Base-by-base conservation (phyloP, 1,140 invertebrate genomes). In the Hyles vespertilio region DNA sequence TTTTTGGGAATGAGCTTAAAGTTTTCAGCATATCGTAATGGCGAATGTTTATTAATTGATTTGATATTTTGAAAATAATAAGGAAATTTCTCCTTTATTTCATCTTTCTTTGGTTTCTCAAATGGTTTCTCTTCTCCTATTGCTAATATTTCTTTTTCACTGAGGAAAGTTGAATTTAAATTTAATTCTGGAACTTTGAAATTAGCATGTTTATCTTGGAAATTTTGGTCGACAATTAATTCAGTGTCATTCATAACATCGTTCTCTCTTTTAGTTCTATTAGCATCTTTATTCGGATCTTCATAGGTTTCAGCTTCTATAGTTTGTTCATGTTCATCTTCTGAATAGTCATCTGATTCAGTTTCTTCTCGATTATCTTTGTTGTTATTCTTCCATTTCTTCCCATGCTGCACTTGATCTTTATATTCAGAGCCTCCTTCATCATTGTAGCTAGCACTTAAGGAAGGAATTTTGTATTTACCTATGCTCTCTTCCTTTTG, bases 11-110 rank as follows among this genome's bases (percentile, higher is more conserved):
- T 90, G 22, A 89, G 77, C 61, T 87, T 77, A 0, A 91, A 71
- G 82, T 92, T 90, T 79, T 91, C 90, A 3, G 92, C 90, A 66
- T 93, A 93, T 46, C 90, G 73, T 32, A 93, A 62, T 0, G 92
- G 91, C 5, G 92, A 93, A 78, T 92, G 68, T 75, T 85, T 84
- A 56, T 87, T 76, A 4, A 91, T 59, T 11, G 52, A 48, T 59
- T 82, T 77, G n/a, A 72, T 50, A 48, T 74, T 71, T 68, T 74
- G 74, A 36, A 72, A 74, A 54, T 89, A 91, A 73, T 91, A 91
- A n/a, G 91, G 91, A 77, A 91, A 92, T 74, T 91, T 91, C 59
- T 65, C 55, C 55, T 63, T 61, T 12, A 70, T 48, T 46, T 61
- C 43, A 33, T 62, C 48, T 68, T 57, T 65, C 57, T 77, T 72